A percentile compares a stretch with the other conserved stretches of the same genome.
Evolutionary conservation across 23 tunicate species (phyloP).

Genomic region (Diplosoma virens): DNA sequence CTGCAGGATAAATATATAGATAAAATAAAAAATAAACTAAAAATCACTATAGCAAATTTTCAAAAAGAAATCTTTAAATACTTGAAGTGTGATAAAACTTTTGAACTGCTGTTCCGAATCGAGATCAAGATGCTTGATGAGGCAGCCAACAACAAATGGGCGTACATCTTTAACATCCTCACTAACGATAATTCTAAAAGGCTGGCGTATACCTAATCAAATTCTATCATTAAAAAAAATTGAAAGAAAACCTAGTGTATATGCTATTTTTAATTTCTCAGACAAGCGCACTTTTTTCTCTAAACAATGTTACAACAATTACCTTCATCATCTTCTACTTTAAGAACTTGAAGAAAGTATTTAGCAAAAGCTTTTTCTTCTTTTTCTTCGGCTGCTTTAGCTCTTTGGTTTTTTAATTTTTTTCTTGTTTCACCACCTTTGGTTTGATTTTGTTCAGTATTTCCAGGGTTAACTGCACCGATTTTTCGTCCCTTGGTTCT

Average conservation of each 20-base stretch:
- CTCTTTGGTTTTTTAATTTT: constrained; percentile 49
- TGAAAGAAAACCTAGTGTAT: too few species aligned
- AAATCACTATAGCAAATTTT: not conserved
- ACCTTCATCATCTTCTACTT: constrained; percentile 24
- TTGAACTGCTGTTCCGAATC: constrained; percentile 34
- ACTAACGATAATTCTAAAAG: constrained; percentile 48
- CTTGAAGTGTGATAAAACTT: constrained; percentile 71
- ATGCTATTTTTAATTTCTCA: not conserved
- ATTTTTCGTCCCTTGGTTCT: constrained; percentile 59
- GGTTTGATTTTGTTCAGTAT: not conserved
- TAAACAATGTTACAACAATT: not conserved
- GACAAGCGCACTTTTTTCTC: not conserved
- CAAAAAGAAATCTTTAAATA: not conserved
- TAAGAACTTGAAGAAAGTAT: constrained; percentile 37
- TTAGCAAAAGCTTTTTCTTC: constrained; percentile 29
- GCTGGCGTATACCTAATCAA: not conserved
- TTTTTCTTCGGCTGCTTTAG: constrained; percentile 18
- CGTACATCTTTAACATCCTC: constrained; percentile 74
- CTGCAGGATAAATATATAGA: too few species aligned
- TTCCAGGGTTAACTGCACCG: not conserved
- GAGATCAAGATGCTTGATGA: constrained; percentile 43
- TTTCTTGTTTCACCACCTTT: constrained; percentile 32
- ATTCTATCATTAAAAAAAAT: too few species aligned
- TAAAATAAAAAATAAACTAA: not conserved
- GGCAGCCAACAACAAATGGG: constrained; percentile 82